These are phyloP conservation scores for Drosophila subpulchrella DNA, from an alignment of 1,140 invertebrate genomes.

Conservation along the genomic window DNA sequence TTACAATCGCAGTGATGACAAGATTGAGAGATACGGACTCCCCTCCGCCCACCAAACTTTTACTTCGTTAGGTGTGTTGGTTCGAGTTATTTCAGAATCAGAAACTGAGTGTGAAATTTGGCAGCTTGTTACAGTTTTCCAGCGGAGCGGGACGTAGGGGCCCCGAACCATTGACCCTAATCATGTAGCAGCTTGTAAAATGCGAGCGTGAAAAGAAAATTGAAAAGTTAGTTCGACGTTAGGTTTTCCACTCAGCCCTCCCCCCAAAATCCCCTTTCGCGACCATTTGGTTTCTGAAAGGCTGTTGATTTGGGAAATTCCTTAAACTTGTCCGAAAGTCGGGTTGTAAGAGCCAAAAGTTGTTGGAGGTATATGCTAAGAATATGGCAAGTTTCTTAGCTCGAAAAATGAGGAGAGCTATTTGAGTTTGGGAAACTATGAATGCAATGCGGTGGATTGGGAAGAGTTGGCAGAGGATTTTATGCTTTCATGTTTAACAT, in stretches of 20 bases:
- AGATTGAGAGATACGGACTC: constrained; percentile 21
- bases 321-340: constrained; percentile 59
- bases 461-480: not conserved
- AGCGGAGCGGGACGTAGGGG: constrained; percentile 12
- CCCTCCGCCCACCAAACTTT: constrained; percentile 40
- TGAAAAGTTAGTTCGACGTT: constrained; percentile 69
- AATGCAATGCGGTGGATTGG: constrained; percentile 19
- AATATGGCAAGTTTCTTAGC: constrained; percentile 27
- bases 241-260: constrained; percentile 5
- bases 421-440: constrained; percentile 29
- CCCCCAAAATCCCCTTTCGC: not conserved
- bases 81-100: constrained; percentile 37
- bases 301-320: constrained; percentile 75
- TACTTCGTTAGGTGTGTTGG: constrained; percentile 58
- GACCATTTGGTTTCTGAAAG: constrained; percentile 43
- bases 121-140: constrained; percentile 64
- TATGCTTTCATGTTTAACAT: not conserved
- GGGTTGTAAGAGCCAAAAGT: constrained; percentile 54
- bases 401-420: constrained; percentile 36
- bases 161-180: constrained; percentile 62
- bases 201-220: constrained; percentile 76
- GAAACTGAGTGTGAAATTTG: constrained; percentile 75
- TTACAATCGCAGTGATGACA: constrained; percentile 45
- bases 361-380: constrained; percentile 11
- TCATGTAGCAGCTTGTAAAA: constrained; percentile 81